Evolutionary conservation across 2,113 vertebrate genomes (phyloP).

Genomic region (Xenotilapia leptura): DNA sequence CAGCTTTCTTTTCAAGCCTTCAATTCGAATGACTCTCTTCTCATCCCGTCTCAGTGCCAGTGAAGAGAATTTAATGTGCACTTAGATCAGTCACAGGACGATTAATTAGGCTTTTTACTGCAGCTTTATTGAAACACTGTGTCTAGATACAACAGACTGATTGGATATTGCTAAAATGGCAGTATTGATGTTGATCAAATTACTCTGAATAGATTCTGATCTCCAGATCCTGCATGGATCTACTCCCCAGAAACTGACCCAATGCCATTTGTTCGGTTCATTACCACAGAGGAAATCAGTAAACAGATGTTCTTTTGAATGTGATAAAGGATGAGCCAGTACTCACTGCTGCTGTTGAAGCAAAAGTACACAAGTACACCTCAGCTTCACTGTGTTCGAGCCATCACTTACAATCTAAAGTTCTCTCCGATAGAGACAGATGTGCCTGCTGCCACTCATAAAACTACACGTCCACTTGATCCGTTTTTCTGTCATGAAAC

Average conservation of each 20-base stretch:
- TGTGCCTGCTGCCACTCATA: not conserved
- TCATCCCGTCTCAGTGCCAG: not conserved
- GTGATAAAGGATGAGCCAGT: not conserved
- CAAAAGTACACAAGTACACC: not conserved
- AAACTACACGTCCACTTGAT: not conserved
- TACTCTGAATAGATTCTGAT: not conserved
- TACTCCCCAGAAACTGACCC: not conserved
- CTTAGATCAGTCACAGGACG: not conserved
- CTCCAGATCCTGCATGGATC: not conserved
- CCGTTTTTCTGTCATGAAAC: not conserved
- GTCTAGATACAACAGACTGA: not conserved
- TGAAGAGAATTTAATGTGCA: not conserved
- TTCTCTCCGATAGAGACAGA: not conserved
- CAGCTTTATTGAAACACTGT: not conserved
- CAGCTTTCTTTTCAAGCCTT: not conserved
- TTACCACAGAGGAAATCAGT: not conserved
- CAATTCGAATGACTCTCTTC: not conserved
- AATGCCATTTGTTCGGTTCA: not conserved
- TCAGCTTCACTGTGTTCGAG: not conserved
- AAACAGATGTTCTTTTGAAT: not conserved
- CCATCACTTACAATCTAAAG: not conserved
- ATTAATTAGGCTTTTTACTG: not conserved
- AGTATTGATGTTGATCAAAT: not conserved
- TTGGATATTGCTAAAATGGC: not conserved
- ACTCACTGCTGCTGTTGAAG: not conserved